Evolutionary conservation across 2,797 vertebrate genomes (phyloP).

Genomic region (Pteronotus mesoamericanus): DNA sequence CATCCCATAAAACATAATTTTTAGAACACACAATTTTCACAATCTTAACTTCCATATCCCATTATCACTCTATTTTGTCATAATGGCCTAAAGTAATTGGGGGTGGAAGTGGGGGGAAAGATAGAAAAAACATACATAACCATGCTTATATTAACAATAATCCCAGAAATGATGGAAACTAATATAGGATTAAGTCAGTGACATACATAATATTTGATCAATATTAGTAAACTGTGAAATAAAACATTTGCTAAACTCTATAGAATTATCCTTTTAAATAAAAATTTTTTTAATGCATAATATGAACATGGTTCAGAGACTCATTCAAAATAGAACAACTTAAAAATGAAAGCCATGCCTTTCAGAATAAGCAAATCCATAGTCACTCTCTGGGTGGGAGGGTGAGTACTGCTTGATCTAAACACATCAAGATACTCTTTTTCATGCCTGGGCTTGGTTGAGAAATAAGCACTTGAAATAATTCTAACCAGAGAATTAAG

Average conservation of each 20-base stretch:
- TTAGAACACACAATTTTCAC: neutral
- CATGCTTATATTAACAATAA: too few species aligned
- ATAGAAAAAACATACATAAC: neutral
- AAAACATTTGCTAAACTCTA: neutral
- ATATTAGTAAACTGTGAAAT: neutral
- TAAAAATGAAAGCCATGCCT: neutral
- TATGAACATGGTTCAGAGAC: too few species aligned
- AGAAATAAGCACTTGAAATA: neutral
- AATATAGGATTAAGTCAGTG: neutral
- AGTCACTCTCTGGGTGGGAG: too few species aligned
- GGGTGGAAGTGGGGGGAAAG: accelerated
- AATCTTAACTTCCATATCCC: neutral
- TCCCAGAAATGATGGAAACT: neutral
- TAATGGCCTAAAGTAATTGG: neutral
- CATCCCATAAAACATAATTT: neutral
- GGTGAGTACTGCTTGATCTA: neutral
- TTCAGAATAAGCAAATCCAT: neutral
- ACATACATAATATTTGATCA: neutral
- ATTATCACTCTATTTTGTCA: neutral
- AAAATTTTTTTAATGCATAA: too few species aligned
- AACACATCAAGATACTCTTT: neutral
- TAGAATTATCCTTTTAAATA: neutral
- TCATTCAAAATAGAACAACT: neutral
- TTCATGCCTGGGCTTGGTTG: neutral
- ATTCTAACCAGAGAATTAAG: neutral